Conservation (phyloP, 1,140 invertebrate species). For the Eupristina koningsbergeri region DNA sequence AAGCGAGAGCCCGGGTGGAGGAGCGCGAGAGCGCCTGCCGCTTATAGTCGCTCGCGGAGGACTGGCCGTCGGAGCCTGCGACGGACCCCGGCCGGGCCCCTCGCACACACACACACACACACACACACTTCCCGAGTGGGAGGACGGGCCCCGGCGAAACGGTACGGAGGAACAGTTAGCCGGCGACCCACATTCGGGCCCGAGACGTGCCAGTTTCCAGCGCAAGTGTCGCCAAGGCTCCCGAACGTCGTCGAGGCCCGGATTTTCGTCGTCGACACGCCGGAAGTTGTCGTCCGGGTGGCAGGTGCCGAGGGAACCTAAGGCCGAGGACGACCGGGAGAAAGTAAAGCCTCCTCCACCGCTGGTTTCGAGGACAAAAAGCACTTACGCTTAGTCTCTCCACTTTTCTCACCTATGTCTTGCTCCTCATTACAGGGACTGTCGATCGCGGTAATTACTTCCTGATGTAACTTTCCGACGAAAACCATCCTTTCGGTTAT, state of each 20-base stretch:
- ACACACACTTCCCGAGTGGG: slow-evolving; percentile 3
- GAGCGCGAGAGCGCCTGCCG: background rate
- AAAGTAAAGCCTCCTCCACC: background rate
- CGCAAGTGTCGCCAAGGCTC: background rate
- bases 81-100: slow-evolving; percentile 27
- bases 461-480: no score
- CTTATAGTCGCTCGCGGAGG: background rate
- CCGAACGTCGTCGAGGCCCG: no score
- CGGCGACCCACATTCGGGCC: slow-evolving; percentile 48
- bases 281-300: background rate
- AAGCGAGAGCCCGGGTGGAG: slow-evolving; percentile 2
- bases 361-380: no score
- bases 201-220: slow-evolving; percentile 47
- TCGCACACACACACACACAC: no score
- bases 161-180: slow-evolving; percentile 52
- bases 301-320: no score
- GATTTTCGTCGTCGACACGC: background rate
- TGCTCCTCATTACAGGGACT: no score
- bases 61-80: background rate
- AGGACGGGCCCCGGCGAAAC: slow-evolving; percentile 32
- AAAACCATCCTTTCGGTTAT: no score
- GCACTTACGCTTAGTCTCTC: no score
- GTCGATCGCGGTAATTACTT: no score
- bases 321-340: background rate
- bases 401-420: no score